Percentiles rank a stretch among this genome's conserved stretches.
Evolutionary conservation across 2,888 invertebrate species (phyloP).

Genomic region (Leptothorax acervorum): DNA sequence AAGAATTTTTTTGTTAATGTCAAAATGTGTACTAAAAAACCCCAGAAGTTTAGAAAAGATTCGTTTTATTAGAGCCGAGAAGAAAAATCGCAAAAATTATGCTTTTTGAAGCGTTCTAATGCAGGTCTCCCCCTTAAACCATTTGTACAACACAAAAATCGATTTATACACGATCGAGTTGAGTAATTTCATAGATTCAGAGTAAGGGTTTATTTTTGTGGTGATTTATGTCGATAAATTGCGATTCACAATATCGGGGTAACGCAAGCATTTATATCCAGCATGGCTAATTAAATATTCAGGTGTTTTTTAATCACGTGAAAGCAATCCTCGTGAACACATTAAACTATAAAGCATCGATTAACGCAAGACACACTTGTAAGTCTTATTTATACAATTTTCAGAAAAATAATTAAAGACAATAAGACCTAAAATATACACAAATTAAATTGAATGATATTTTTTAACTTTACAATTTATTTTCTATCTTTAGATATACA

Average conservation of each 20-base stretch:
- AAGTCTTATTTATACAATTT: slow-evolving; percentile 20
- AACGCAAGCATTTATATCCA: slow-evolving; percentile 27
- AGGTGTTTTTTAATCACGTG: background rate
- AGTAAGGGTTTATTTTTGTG: slow-evolving; percentile 4
- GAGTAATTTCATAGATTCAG: background rate
- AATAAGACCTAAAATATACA: slow-evolving; percentile 18
- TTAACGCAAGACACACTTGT: background rate
- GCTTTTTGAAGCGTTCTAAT: too few species aligned
- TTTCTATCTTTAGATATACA: background rate
- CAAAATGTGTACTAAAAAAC: too few species aligned
- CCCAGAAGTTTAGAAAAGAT: too few species aligned
- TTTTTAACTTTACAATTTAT: background rate
- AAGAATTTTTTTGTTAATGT: too few species aligned
- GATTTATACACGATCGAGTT: background rate
- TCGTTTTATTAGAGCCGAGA: too few species aligned
- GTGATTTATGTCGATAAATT: slow-evolving; percentile 8
- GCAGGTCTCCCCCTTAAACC: too few species aligned
- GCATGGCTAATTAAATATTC: background rate
- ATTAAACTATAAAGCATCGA: background rate
- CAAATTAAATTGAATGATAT: slow-evolving; percentile 1
- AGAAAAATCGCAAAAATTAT: too few species aligned
- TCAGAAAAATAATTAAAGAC: slow-evolving; percentile 11
- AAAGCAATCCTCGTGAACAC: slow-evolving; percentile 1
- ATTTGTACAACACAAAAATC: background rate
- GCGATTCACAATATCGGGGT: background rate